Evolutionary conservation across 2,113 vertebrate species (phyloP).

Genomic region (Stegostoma tigrinum): DNA sequence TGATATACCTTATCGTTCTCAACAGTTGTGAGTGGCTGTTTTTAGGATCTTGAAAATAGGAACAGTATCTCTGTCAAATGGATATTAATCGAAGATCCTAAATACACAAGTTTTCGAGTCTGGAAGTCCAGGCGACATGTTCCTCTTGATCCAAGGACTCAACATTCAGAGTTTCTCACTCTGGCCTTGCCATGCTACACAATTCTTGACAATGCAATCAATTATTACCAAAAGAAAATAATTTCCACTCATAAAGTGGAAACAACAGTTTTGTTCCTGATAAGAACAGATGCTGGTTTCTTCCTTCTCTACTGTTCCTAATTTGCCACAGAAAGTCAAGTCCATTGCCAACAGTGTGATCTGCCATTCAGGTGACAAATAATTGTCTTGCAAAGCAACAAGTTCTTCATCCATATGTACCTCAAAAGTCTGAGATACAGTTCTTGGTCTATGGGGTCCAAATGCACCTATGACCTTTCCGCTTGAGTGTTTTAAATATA

Average conservation of each 20-base stretch:
- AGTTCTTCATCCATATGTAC: not conserved
- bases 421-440: not conserved
- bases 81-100: not conserved
- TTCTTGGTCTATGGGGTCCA: not conserved
- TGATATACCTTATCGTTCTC: not conserved
- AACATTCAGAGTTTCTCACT: not conserved
- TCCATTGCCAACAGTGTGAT: not conserved
- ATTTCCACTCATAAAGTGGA: not conserved
- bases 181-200: not conserved
- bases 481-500: not conserved
- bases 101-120: not conserved
- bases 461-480: not conserved
- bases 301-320: not conserved
- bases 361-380: not conserved
- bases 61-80: not conserved
- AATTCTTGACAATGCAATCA: not conserved
- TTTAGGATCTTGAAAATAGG: not conserved
- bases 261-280: not conserved
- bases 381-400: not conserved
- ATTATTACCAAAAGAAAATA: not conserved
- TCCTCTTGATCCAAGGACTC: not conserved
- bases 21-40: not conserved
- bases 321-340: not conserved
- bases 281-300: not conserved
- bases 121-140: not conserved